Evolutionary conservation across 92 coral and sea anemone genomes (phyloP).

Genomic region (Porites evermanni): DNA sequence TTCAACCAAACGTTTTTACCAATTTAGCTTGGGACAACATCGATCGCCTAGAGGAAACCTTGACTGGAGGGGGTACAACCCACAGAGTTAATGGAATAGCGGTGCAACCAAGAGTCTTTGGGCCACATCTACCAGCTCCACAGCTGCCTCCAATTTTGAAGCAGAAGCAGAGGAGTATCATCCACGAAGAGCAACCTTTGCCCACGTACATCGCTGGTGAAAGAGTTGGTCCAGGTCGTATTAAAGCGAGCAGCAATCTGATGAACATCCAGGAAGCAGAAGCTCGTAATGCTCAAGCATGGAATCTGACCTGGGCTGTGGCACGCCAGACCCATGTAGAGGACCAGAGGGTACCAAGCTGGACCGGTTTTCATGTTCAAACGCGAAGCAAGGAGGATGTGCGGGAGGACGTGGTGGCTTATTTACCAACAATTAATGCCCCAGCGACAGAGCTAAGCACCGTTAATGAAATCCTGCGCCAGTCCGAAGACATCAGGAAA

Average conservation of each 20-base stretch:
- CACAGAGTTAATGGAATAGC: conserved; percentile 61
- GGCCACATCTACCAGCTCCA: conserved; percentile 31
- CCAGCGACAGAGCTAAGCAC: conserved; percentile 42
- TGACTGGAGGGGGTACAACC: conserved; percentile 52
- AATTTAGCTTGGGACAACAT: neutral
- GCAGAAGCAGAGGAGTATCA: conserved; percentile 50
- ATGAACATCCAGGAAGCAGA: neutral
- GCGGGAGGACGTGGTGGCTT: conserved; percentile 36
- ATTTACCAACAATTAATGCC: conserved; percentile 49
- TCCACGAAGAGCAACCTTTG: conserved; percentile 22
- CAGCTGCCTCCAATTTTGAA: conserved; percentile 34
- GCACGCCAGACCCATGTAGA: conserved; percentile 1
- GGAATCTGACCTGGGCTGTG: neutral
- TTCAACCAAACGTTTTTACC: conserved; percentile 58
- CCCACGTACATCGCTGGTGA: conserved; percentile 6
- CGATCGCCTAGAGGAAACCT: neutral
- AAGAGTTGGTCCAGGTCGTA: too few relatives aligned
- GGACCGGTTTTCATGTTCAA: conserved; percentile 58
- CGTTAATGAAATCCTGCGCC: conserved; percentile 39
- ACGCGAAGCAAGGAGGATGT: conserved; percentile 18
- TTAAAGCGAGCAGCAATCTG: too few relatives aligned
- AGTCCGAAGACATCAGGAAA: conserved; percentile 39
- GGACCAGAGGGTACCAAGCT: conserved; percentile 33
- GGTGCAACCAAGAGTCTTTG: conserved; percentile 67
- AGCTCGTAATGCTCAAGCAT: neutral